Evolutionary conservation across 2,113 vertebrate genomes (phyloP).

Genomic region (Hydropotes inermis): DNA sequence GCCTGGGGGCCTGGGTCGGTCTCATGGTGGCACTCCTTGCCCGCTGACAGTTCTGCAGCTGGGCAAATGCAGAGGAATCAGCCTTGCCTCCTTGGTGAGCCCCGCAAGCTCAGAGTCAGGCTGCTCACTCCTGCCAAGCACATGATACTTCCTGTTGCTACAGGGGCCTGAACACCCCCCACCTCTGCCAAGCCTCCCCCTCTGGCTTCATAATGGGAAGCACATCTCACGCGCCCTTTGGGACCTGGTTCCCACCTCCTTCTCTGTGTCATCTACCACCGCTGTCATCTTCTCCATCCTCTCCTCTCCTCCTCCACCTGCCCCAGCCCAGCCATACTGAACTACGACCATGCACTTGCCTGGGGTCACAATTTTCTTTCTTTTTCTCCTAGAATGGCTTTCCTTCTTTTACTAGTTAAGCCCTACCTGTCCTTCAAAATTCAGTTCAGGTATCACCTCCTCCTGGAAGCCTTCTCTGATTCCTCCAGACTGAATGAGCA

Average conservation of each 20-base stretch:
- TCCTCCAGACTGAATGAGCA: not conserved
- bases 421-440: not conserved
- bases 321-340: not conserved
- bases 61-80: not conserved
- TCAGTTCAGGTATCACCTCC: not conserved
- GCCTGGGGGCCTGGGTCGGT: not conserved
- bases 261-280: not conserved
- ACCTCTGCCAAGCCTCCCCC: not conserved
- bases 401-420: not conserved
- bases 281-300: not conserved
- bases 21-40: not conserved
- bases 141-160: not conserved
- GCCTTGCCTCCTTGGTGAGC: not conserved
- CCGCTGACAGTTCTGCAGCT: not conserved
- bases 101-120: not conserved
- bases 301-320: not conserved
- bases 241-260: not conserved
- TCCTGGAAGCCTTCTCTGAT: not conserved
- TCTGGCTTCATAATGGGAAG: not conserved
- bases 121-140: not conserved
- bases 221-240: not conserved
- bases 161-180: not conserved
- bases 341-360: rapidly evolving
- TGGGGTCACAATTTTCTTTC: not conserved
- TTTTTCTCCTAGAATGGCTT: not conserved